A percentile compares a stretch with the other conserved stretches of the same genome.
Evolutionary conservation across 2,888 invertebrate genomes (phyloP).

Genomic region (Plagiodera versicolora): DNA sequence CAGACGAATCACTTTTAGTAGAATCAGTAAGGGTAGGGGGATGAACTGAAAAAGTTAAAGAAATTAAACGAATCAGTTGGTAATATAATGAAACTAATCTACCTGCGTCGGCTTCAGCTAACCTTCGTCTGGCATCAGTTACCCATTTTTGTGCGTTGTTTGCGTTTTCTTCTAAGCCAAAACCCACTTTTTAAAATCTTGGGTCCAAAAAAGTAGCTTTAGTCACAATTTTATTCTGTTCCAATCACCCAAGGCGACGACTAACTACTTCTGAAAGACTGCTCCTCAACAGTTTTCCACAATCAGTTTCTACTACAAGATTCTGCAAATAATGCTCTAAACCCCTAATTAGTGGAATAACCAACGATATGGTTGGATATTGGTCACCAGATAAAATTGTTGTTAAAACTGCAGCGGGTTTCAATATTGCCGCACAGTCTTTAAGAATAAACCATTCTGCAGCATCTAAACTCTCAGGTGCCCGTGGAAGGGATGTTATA

Average conservation of each 20-base stretch:
- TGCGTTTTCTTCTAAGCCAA: slow-evolving; percentile 29
- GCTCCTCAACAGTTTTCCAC: slow-evolving; percentile 21
- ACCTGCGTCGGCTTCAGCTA: not conserved
- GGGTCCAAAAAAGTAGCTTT: slow-evolving; percentile 36
- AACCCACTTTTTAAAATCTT: slow-evolving; percentile 33
- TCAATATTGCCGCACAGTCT: no score
- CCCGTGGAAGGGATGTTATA: not conserved
- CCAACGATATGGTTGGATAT: no score
- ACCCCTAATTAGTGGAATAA: slow-evolving; percentile 35
- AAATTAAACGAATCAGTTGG: not conserved
- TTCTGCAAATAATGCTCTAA: slow-evolving; percentile 24
- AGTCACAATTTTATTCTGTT: slow-evolving; percentile 28
- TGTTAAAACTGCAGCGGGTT: no score
- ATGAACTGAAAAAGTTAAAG: not conserved
- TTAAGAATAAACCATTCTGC: slow-evolving; percentile 36
- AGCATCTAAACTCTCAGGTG: slow-evolving; percentile 29
- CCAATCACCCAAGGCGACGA: slow-evolving; percentile 26
- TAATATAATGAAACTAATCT: not conserved
- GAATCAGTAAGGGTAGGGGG: not conserved
- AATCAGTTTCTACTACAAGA: slow-evolving; percentile 17
- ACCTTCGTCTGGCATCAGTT: slow-evolving; percentile 6
- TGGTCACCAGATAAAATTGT: no score
- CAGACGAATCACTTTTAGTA: not conserved
- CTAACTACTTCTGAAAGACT: slow-evolving; percentile 19
- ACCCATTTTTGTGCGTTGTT: slow-evolving; percentile 24